Evolutionary conservation across 1,140 invertebrate species (phyloP), one percentile per base, ranked within the genome.

Genomic region (Leguminivora glycinivorella): DNA sequence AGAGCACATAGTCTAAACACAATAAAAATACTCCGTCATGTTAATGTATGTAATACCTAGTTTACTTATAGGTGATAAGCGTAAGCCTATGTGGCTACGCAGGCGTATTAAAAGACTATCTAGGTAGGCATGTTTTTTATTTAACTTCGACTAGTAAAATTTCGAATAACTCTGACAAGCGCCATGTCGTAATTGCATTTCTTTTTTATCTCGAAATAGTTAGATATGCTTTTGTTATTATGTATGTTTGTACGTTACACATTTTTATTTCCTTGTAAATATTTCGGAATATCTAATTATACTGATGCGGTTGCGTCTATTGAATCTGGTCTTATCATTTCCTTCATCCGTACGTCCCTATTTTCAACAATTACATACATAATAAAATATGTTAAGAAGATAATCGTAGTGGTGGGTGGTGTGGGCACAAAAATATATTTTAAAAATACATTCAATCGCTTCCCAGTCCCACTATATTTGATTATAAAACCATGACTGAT

Each of bases 141-240:
- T 52, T 52, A n/a, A 17, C 17, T 52, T 52, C n/a, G 19, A 22
- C 47, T 22, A 19, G 3, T 22, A 22, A 0, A 52, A 52, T 19
- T 52, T 52, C 7, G 6, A 52, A 52, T 52, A 52, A 52, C n/a
- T 22, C 43, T 7, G 17, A 52, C 19, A 47, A 17, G 0, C 47
- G 19, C 47, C 47, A 22, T 52, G 19, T 19, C 47, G 47, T 52
- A 22, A 82, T 69, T 83, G 82, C 81, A 85, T 87, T 87, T 87
- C 76, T 85, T 85, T 84, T 82, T 84, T 82, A 74, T 80, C 73
- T 77, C 69, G 73, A 80, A 72, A 79, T 83, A 84, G 75, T 78
- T 83, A 80, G 79, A 85, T 88, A 76, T 90, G 86, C 85, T 89
- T 90, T 89, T 89, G 87, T 90, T 89, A 87, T 79, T 73, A 63